Percentiles rank a stretch among this genome's conserved stretches.
Evolutionary conservation across 2,888 invertebrate genomes (phyloP).

Genomic region (Drosophila helvetica): DNA sequence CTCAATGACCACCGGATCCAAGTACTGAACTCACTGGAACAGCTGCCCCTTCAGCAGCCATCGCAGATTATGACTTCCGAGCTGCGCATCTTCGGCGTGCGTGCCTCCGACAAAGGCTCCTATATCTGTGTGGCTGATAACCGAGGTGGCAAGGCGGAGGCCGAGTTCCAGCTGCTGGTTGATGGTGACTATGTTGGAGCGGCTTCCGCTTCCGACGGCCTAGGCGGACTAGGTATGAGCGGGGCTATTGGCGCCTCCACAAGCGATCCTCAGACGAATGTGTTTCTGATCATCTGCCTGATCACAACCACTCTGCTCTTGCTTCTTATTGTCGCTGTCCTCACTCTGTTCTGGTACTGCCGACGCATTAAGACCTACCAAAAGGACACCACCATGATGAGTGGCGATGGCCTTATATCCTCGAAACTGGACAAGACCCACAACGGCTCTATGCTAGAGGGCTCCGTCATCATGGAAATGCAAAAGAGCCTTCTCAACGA

Average conservation of each 20-base stretch:
- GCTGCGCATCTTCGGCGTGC: slow-evolving; percentile 88
- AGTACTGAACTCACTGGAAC: slow-evolving; percentile 78
- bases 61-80: slow-evolving; percentile 82
- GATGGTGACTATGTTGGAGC: slow-evolving; percentile 80
- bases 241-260: slow-evolving; percentile 79
- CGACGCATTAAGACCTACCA: slow-evolving; percentile 85
- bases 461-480: slow-evolving; percentile 91
- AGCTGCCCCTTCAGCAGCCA: slow-evolving; percentile 50
- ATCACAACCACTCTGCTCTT: slow-evolving; percentile 86
- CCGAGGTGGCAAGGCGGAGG: slow-evolving; percentile 91
- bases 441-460: slow-evolving; percentile 89
- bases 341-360: slow-evolving; percentile 85
- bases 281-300: slow-evolving; percentile 83
- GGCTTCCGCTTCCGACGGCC: slow-evolving; percentile 66
- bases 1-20: slow-evolving; percentile 78
- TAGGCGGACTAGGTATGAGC: slow-evolving; percentile 83
- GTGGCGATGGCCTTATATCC: slow-evolving; percentile 82
- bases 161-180: slow-evolving; percentile 88
- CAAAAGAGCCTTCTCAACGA: slow-evolving; percentile 93
- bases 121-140: slow-evolving; percentile 93
- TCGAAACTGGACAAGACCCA: slow-evolving; percentile 85
- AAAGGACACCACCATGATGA: slow-evolving; percentile 84
- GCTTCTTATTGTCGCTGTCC: slow-evolving; percentile 85
- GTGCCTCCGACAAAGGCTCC: slow-evolving; percentile 88
- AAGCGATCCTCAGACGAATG: slow-evolving; percentile 84